Evolutionary conservation across 2,113 vertebrate genomes (phyloP).

Genomic region (Poecile atricapillus): DNA sequence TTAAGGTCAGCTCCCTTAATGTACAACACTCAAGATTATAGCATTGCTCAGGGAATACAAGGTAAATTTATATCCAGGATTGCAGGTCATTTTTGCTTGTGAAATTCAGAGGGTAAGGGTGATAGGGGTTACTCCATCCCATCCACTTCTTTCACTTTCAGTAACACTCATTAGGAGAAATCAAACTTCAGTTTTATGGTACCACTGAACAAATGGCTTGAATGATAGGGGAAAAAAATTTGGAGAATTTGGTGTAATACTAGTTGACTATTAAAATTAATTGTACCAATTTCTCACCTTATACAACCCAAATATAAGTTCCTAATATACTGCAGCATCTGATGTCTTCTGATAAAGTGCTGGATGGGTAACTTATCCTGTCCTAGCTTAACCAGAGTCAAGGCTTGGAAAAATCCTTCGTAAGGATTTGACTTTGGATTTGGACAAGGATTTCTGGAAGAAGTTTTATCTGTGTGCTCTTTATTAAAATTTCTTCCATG

Average conservation of each 20-base stretch:
- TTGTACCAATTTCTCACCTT: background rate
- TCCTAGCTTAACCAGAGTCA: background rate
- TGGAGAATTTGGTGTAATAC: background rate
- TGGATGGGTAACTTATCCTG: background rate
- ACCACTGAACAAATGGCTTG: background rate
- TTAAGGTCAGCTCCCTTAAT: constrained; percentile 28
- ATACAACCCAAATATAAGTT: background rate
- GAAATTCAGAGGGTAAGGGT: background rate
- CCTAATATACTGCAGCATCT: background rate
- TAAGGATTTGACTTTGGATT: background rate
- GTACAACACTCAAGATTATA: background rate
- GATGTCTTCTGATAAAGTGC: background rate
- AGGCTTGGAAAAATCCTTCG: background rate
- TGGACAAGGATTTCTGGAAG: background rate
- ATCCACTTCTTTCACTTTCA: background rate
- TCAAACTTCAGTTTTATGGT: background rate
- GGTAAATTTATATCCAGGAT: background rate
- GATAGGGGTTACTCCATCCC: background rate
- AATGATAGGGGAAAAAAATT: background rate
- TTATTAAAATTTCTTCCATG: background rate
- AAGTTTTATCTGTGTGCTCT: background rate
- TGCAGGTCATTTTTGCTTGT: background rate
- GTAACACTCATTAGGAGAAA: background rate
- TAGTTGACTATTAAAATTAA: background rate
- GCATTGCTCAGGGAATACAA: background rate